Evolutionary conservation across 1,140 invertebrate genomes (phyloP), one percentile per base, ranked within the genome.

Genomic region (Oedothorax gibbosus): DNA sequence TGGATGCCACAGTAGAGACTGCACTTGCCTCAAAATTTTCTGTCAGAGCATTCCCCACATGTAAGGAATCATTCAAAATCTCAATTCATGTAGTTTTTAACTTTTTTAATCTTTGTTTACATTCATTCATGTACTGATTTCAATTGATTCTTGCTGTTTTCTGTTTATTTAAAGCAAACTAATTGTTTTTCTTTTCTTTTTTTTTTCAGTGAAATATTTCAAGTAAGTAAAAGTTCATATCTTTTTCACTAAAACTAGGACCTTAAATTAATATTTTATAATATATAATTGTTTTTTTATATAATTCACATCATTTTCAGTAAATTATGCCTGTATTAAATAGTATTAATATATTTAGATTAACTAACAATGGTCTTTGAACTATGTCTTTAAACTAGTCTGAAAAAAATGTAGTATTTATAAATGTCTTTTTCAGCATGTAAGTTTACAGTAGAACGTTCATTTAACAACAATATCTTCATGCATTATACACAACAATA

Each of bases 1-100:
- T 92, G 35, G 92, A 92, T 87, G 90, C 89, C 21, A 89, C 89
- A n/a, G 87, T 88, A 62, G 88, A 91, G 77, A 89, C 89, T 73
- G 87, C 89, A 21, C 73, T 91, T 21, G 89, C 90, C 10, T 87
- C 89, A 35, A 87, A 89, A 78, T 91, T 89, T 80, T 89, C 89
- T 66, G 89, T 92, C 15, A 87, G 77, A 56, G 91, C 91, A 35
- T 92, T 90, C 87, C 92, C 92, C 21, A 92, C 91, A 0, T 66
- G 90, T 64, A 88, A 89, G 83, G 89, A 68, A n/a, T n/a, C n/a
- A n/a, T n/a, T n/a, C n/a, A n/a, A n/a, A n/a, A n/a, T n/a, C n/a
- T n/a, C n/a, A n/a, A n/a, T n/a, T n/a, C n/a, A n/a, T n/a, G n/a
- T n/a, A n/a, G n/a, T n/a, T n/a, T n/a, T n/a, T n/a, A n/a, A n/a